Percentiles rank a stretch among this genome's conserved stretches.
phyloP scores from a whole-genome alignment of 2,113 vertebrate species.

The Strix uralensis region DNA sequence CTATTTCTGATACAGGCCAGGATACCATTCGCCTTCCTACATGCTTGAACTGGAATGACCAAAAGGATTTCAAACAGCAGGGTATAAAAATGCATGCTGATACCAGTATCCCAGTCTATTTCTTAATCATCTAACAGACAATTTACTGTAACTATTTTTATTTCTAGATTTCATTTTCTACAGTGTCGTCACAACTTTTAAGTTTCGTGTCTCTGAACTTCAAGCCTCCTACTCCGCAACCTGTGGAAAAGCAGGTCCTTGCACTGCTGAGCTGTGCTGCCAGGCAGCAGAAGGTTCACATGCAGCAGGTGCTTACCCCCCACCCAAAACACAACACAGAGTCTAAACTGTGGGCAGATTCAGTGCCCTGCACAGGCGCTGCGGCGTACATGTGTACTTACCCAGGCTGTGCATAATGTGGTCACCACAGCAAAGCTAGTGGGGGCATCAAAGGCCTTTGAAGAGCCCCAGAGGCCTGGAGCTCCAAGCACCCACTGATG shows the following conservation, averaged over 20 bases:
- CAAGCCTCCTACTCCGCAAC: not conserved
- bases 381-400: fast-evolving
- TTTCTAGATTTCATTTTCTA: not conserved
- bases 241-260: not conserved
- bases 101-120: not conserved
- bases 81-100: not conserved
- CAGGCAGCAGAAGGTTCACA: not conserved
- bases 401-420: not conserved
- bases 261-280: not conserved
- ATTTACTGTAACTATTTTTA: not conserved
- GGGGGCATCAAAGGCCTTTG: not conserved
- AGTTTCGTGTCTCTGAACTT: not conserved
- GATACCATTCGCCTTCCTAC: not conserved
- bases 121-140: not conserved
- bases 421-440: not conserved
- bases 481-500: fast-evolving
- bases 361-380: not conserved
- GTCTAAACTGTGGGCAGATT: not conserved
- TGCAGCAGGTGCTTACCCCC: not conserved
- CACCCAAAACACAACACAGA: fast-evolving
- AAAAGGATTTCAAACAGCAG: not conserved
- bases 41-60: not conserved
- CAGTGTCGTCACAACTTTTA: not conserved
- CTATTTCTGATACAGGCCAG: too few relatives aligned
- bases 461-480: not conserved